Base-by-base conservation (phyloP, 2,888 invertebrate genomes). In the Germaria angustata region DNA sequence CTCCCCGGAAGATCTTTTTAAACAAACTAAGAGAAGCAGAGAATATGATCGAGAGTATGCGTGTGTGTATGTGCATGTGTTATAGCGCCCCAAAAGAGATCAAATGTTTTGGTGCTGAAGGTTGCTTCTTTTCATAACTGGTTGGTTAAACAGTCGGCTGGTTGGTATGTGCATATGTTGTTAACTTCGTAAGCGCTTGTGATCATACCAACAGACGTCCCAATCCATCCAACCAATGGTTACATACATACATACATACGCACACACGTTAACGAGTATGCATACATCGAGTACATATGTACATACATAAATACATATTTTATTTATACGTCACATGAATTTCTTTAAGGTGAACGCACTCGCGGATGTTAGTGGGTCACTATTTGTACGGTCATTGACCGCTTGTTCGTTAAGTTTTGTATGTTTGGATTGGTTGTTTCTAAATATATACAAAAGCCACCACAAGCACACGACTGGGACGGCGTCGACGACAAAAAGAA, bases 321-420 rank as follows among this genome's bases (percentile, higher is more conserved):
- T 86, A 84, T 88, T 88, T 89, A 89, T 90, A 91, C 91, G 91
- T 91, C 91, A 91, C 89, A 88, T 85, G 88, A 88, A 65, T 66
- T 79, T 75, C 71, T 75, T 79, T 82, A 79, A 79, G 91, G 91
- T 91, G 90, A 91, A 90, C 88, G 91, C 88, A 91, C 91, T 91
- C 89, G 90, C 91, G 90, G 91, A 91, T 91, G 91, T 91, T 91
- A 91, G 91, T 91, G 91, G 91, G 91, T 91, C 91, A 91, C 91
- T 89, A 90, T 90, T 90, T 89, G 91, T 90, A 88, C 90, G 91
- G 91, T 91, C 91, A 89, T 89, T 89, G 90, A 91, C 90, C 91
- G 90, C 88, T 89, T 89, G 88, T 86, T 88, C 88, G 89, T 88
- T 81, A 39, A 72, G 65, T 75, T 73, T 71, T 46, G 79, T 65